Percentiles rank a stretch among this genome's conserved stretches.
These are phyloP conservation scores for Drosophila aff. DNA, from an alignment of 1,140 invertebrate species.

Conservation along the genomic window DNA sequence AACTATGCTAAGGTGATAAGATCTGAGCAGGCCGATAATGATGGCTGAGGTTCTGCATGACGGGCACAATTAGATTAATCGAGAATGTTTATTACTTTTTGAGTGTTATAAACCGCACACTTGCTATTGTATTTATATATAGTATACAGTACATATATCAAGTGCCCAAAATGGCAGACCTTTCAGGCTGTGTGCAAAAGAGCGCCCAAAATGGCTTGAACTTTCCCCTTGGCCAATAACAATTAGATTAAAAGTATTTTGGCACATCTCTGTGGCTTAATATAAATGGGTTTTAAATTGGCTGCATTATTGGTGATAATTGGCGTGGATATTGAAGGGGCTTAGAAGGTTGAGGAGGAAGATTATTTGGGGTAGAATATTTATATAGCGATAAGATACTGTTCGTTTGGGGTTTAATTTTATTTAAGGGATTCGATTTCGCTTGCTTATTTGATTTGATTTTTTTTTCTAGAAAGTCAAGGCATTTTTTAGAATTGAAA, in stretches of 20 bases:
- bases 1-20: slow-evolving; percentile 27
- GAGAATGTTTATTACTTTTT: slow-evolving; percentile 27
- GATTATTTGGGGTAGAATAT: neutral
- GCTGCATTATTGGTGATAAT: neutral
- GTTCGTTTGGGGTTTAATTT: neutral
- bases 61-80: slow-evolving; percentile 40
- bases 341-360: neutral
- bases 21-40: slow-evolving; percentile 10
- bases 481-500: too few relatives aligned
- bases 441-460: neutral
- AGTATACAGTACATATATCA: slow-evolving; percentile 8
- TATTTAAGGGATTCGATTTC: neutral
- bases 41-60: slow-evolving; percentile 31
- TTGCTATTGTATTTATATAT: neutral
- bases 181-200: slow-evolving; percentile 30
- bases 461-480: neutral
- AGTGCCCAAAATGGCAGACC: slow-evolving; percentile 32
- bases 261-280: slow-evolving; percentile 6
- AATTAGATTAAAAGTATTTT: slow-evolving; percentile 17
- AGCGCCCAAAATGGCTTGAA: slow-evolving; percentile 30
- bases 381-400: neutral
- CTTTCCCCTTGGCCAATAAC: slow-evolving; percentile 31
- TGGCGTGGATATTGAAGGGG: neutral
- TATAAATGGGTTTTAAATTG: slow-evolving; percentile 30
- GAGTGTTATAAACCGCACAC: slow-evolving; percentile 23